Conservation (phyloP, 2,888 invertebrate species). For the Mesochorus sp. region DNA sequence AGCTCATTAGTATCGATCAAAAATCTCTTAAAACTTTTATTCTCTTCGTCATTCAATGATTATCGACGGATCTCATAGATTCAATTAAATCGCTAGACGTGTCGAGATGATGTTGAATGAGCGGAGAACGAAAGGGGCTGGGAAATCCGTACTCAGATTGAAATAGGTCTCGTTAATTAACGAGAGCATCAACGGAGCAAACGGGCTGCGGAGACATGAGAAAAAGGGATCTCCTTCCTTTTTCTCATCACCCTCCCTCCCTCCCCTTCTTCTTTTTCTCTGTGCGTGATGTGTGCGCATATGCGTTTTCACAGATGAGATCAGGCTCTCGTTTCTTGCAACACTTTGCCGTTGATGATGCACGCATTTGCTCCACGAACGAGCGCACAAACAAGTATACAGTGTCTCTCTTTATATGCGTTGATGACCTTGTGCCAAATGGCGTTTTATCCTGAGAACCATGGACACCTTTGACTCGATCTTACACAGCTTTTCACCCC, state of each 20-base stretch:
- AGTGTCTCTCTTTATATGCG: constrained; percentile 56
- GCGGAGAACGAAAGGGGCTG: background rate
- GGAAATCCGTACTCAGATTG: background rate
- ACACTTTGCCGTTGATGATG: constrained; percentile 35
- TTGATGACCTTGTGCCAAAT: constrained; percentile 77
- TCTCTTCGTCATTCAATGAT: background rate
- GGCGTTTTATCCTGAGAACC: constrained; percentile 73
- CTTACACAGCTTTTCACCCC: too few species aligned
- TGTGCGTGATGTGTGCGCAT: background rate
- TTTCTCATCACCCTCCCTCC: too few species aligned
- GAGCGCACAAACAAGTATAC: constrained; percentile 27
- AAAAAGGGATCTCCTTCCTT: too few species aligned
- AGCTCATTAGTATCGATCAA: too few species aligned
- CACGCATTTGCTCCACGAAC: constrained; percentile 23
- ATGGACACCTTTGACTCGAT: constrained; percentile 67
- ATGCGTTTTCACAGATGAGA: constrained; percentile 13
- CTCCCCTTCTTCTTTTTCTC: too few species aligned
- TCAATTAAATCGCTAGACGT: too few species aligned
- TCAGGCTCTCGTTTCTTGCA: constrained; percentile 46
- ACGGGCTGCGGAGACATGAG: background rate
- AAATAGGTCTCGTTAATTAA: constrained; percentile 29
- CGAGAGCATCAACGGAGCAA: background rate
- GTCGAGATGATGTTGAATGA: background rate
- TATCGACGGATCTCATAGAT: background rate
- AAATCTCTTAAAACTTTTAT: too few species aligned